Percentiles rank a stretch among this genome's conserved stretches.
phyloP scores from a whole-genome alignment of 2,113 vertebrate genomes.

The Rostratula benghalensis region DNA sequence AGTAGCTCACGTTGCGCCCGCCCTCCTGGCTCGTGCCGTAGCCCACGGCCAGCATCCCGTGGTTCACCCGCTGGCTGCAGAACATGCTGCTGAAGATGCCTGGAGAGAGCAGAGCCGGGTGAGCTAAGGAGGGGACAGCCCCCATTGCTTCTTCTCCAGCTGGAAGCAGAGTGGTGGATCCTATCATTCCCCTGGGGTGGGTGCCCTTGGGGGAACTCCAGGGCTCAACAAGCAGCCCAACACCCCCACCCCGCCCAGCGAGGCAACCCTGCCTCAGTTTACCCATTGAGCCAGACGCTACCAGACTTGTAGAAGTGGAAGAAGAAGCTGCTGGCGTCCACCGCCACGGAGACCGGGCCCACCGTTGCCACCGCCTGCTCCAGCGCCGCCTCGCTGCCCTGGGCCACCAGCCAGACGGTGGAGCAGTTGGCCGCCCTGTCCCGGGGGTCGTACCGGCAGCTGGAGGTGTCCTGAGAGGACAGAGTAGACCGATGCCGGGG shows the following conservation, averaged over 20 bases:
- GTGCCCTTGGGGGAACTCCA: not conserved
- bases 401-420: fast-evolving
- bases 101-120: not conserved
- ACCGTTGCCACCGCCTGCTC: not conserved
- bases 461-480: not conserved
- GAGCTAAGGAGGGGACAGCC: fast-evolving
- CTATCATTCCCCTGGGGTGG: too few species aligned
- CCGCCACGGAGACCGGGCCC: not conserved
- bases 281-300: fast-evolving
- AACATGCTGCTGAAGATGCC: not conserved
- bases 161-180: not conserved
- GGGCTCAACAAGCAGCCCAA: not conserved
- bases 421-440: constrained; percentile 24
- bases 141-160: fast-evolving
- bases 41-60: constrained; percentile 26
- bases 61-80: not conserved
- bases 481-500: fast-evolving
- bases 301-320: constrained; percentile 53
- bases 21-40: not conserved
- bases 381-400: not conserved
- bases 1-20: not conserved
- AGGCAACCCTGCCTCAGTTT: not conserved
- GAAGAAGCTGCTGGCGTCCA: not conserved
- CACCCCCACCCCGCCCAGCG: fast-evolving
- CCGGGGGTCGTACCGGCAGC: not conserved